phyloP scores from a whole-genome alignment of 2,888 invertebrate species.

The Himalopsyche tibetana region DNA sequence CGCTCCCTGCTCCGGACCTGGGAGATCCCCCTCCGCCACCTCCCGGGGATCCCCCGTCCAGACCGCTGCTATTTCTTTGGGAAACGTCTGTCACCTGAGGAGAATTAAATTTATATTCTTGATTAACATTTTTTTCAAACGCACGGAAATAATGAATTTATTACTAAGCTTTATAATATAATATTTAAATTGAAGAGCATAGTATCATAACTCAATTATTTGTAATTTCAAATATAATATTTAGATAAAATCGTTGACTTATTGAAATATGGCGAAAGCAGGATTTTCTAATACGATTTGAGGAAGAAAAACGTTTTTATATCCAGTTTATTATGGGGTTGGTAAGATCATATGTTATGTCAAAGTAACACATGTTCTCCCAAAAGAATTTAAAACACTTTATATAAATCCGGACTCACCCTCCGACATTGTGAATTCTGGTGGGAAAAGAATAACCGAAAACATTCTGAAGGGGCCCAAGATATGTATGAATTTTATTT shows the following conservation, averaged over 20 bases:
- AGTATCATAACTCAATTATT: no score
- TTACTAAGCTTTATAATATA: no score
- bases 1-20: constrained; percentile 61
- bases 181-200: no score
- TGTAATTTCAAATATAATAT: no score
- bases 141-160: no score
- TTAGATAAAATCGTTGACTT: background rate
- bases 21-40: constrained; percentile 69
- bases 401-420: constrained; percentile 69
- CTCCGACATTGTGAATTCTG: constrained; percentile 69
- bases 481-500: constrained; percentile 54
- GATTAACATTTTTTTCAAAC: background rate
- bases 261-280: background rate
- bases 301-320: constrained; percentile 35
- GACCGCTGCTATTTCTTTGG: constrained; percentile 72
- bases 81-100: constrained; percentile 73
- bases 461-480: constrained; percentile 46
- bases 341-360: constrained; percentile 63
- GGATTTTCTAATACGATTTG: constrained; percentile 1
- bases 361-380: constrained; percentile 68
- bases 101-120: background rate
- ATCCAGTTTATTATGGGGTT: constrained; percentile 43
- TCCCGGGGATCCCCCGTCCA: constrained; percentile 58
- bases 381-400: constrained; percentile 73
- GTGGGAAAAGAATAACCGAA: constrained; percentile 58